These are phyloP conservation scores for Paracyclopina nana DNA, from an alignment of 1,140 invertebrate genomes.

Conservation along the genomic window DNA sequence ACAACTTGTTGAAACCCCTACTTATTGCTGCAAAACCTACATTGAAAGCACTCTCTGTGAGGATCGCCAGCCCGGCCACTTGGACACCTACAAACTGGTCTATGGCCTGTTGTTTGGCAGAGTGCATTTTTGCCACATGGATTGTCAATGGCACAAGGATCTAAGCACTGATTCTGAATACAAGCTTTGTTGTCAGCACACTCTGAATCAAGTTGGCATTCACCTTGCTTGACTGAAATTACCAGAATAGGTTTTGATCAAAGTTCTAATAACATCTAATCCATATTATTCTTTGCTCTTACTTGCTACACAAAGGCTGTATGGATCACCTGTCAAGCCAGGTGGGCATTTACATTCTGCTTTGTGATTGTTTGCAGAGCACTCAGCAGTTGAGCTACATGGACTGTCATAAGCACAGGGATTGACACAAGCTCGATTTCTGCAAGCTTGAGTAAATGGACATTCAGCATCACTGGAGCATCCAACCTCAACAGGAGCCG, in stretches of 20 bases:
- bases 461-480: constrained; percentile 51
- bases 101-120: constrained; percentile 30
- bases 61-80: constrained; percentile 25
- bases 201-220: constrained; percentile 22
- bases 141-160: constrained; percentile 39
- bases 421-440: constrained; percentile 47
- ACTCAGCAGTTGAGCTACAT: constrained; percentile 52
- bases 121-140: constrained; percentile 51
- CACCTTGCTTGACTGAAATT: constrained; percentile 22
- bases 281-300: no score
- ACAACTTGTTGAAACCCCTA: no score
- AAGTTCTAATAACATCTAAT: not conserved
- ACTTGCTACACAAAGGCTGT: constrained; percentile 46
- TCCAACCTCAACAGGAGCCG: constrained; percentile 24
- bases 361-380: constrained; percentile 46
- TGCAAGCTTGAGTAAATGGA: constrained; percentile 43
- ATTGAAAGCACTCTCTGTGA: constrained; percentile 22
- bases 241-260: constrained; percentile 20
- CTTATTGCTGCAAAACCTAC: constrained; percentile 19
- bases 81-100: constrained; percentile 23
- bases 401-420: constrained; percentile 42
- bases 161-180: constrained; percentile 35
- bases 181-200: constrained; percentile 23
- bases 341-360: constrained; percentile 53
- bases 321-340: constrained; percentile 47